These are phyloP conservation scores for Oedothorax gibbosus DNA, from an alignment of 1,140 invertebrate genomes.

Conservation along the genomic window DNA sequence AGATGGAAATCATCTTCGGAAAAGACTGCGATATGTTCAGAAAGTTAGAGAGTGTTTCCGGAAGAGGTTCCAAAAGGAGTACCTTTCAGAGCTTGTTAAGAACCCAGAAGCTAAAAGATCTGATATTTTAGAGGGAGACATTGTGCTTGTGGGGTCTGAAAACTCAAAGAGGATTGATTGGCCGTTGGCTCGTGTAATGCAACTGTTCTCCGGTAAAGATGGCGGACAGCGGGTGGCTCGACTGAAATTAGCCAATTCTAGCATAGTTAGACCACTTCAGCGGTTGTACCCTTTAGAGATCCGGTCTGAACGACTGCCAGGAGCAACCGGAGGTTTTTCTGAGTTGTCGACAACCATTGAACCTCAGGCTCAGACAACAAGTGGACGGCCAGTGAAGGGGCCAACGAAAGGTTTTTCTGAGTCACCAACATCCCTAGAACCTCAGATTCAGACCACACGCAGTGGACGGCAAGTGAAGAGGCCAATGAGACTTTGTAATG, in stretches of 20 bases:
- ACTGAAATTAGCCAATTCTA: conserved; percentile 60
- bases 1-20: conserved; percentile 21
- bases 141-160: background rate
- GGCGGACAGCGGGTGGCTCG: conserved; percentile 61
- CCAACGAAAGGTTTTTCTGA: background rate
- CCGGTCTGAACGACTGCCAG: no score
- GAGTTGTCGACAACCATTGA: no score
- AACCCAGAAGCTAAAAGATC: background rate
- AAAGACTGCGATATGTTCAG: conserved; percentile 12
- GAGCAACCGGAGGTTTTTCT: no score
- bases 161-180: conserved; percentile 23
- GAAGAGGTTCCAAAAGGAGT: conserved; percentile 19
- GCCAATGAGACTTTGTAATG: no score
- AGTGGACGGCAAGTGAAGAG: no score
- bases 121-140: background rate
- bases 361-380: no score
- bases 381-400: no score
- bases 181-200: conserved; percentile 6
- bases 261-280: conserved; percentile 62
- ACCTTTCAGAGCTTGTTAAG: background rate
- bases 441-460: no score
- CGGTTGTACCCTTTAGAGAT: conserved; percentile 62
- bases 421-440: no score
- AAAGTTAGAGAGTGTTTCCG: conserved; percentile 10
- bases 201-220: background rate